Evolutionary conservation across 2,113 vertebrate species (phyloP).

Genomic region (Heterochromis multidens): DNA sequence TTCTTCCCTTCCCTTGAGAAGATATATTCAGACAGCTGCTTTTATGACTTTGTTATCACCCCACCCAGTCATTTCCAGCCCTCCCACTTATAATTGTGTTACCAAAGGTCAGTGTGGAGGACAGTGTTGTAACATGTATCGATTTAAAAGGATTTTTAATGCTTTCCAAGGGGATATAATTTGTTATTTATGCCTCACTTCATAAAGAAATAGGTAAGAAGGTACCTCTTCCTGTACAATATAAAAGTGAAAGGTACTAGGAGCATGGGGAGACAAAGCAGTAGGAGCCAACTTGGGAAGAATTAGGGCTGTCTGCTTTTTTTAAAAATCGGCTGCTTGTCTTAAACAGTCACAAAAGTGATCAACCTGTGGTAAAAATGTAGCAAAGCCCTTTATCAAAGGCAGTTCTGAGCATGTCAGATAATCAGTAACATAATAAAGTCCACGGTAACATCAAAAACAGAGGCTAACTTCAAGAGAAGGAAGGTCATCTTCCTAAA

Average conservation of each 20-base stretch:
- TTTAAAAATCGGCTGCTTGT: neutral
- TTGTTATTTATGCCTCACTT: neutral
- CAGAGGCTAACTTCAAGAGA: neutral
- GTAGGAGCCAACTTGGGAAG: neutral
- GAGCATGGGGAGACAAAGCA: neutral
- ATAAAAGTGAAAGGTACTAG: neutral
- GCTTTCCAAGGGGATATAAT: neutral
- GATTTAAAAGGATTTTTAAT: neutral
- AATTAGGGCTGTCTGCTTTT: neutral
- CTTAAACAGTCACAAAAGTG: neutral
- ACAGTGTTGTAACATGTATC: neutral
- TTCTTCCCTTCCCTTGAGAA: neutral
- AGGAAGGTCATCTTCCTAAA: neutral
- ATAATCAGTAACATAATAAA: neutral
- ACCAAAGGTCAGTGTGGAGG: neutral
- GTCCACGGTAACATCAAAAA: neutral
- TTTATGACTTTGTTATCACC: constrained; percentile 27
- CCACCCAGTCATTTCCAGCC: neutral
- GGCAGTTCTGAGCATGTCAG: neutral
- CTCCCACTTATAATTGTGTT: neutral
- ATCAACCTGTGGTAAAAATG: neutral
- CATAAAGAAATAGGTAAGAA: no score
- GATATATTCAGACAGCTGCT: neutral
- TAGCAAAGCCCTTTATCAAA: neutral
- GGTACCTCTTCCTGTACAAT: neutral